These are phyloP conservation scores for Cephus rjabovi DNA, from an alignment of 2,888 invertebrate genomes.

Conservation along the genomic window DNA sequence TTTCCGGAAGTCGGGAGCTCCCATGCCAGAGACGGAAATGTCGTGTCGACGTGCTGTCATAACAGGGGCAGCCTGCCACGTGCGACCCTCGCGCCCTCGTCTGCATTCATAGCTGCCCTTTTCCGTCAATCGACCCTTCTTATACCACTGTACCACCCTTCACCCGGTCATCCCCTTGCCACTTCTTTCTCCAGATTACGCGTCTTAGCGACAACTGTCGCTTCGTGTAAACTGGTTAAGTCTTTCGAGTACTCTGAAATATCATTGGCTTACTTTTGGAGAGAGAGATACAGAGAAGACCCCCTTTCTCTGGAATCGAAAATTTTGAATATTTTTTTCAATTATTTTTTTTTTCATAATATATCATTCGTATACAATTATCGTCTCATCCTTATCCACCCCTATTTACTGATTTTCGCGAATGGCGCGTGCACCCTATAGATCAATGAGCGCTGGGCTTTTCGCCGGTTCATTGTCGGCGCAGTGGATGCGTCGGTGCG, in stretches of 20 bases:
- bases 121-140: conserved; percentile 20
- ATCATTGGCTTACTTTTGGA: not conserved
- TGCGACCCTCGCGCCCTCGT: conserved; percentile 54
- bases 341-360: not conserved
- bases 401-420: not conserved
- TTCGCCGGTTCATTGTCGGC: conserved; percentile 12
- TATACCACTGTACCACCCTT: not conserved
- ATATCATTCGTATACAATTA: not conserved
- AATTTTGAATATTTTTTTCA: not conserved
- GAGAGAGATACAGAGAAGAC: not conserved
- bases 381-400: not conserved
- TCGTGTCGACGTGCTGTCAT: conserved; percentile 59
- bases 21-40: conserved; percentile 47
- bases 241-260: not conserved
- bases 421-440: conserved; percentile 53
- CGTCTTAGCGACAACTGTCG: not conserved
- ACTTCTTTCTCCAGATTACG: not conserved
- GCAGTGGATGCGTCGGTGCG: not conserved
- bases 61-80: conserved; percentile 58
- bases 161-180: conserved; percentile 12
- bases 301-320: not conserved
- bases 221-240: not conserved
- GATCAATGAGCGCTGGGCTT: conserved; percentile 46
- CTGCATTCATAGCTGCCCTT: conserved; percentile 47
- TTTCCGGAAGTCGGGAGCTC: conserved; percentile 35